These are phyloP conservation scores for Porites australiensis DNA, from an alignment of 64 coral and sea anemone genomes.

Conservation along the genomic window DNA sequence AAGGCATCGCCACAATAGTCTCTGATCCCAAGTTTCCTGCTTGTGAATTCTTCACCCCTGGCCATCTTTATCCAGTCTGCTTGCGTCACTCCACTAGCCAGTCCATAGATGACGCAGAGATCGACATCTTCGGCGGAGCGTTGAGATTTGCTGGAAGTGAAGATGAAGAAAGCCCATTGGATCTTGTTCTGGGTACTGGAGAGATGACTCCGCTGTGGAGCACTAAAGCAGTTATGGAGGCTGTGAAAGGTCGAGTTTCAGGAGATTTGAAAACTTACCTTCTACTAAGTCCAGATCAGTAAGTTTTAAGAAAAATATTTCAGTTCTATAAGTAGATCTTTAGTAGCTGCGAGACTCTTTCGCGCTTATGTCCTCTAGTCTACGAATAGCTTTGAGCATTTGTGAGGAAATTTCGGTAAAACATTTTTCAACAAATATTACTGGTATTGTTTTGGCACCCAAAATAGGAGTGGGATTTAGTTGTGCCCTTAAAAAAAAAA, in stretches of 20 bases:
- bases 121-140: slow-evolving; percentile 64
- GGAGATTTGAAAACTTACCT: slow-evolving; percentile 14
- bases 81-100: slow-evolving; percentile 72
- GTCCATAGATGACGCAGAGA: slow-evolving; percentile 61
- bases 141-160: slow-evolving; percentile 81
- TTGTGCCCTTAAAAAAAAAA: too few species aligned
- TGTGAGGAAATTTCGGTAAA: too few species aligned
- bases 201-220: slow-evolving; percentile 8
- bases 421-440: too few species aligned
- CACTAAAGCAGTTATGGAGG: not conserved
- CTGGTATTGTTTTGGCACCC: too few species aligned
- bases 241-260: not conserved
- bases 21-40: slow-evolving; percentile 65
- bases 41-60: slow-evolving; percentile 79
- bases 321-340: too few species aligned
- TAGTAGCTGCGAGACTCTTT: too few species aligned
- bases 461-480: too few species aligned
- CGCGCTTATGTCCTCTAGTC: too few species aligned
- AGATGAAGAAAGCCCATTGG: slow-evolving; percentile 42
- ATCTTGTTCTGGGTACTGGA: slow-evolving; percentile 79
- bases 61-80: slow-evolving; percentile 56
- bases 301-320: not conserved
- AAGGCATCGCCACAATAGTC: slow-evolving; percentile 67
- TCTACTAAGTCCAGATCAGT: not conserved
- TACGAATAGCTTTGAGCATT: too few species aligned